Conservation (phyloP, 2,113 vertebrate genomes). For the Notarius lentiginosus region DNA sequence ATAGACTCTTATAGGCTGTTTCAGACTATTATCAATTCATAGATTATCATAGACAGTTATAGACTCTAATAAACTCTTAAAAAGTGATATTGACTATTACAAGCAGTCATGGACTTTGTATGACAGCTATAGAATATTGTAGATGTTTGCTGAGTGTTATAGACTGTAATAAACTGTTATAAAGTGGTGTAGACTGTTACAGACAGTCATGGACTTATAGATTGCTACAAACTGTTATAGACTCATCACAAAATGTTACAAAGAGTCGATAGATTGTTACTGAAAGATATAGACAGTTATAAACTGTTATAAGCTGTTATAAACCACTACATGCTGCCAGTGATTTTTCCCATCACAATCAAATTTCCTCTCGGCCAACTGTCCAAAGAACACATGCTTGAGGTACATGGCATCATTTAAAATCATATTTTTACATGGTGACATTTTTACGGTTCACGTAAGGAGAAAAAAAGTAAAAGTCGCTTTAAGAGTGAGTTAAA, state of each 20-base stretch:
- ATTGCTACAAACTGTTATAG: not conserved
- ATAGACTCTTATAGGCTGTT: not conserved
- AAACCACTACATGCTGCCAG: not conserved
- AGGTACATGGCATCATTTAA: not conserved
- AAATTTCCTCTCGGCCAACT: not conserved
- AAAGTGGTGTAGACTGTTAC: not conserved
- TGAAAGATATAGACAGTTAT: not conserved
- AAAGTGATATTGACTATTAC: not conserved
- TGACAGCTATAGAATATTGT: not conserved
- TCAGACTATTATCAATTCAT: not conserved
- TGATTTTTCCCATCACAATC: not conserved
- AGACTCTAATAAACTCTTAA: no score
- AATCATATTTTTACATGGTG: not conserved
- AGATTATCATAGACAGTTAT: no score
- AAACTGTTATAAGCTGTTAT: not conserved
- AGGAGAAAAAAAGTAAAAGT: not conserved
- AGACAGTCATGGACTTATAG: not conserved
- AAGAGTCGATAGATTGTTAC: not conserved
- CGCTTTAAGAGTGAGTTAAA: slow-evolving; percentile 16
- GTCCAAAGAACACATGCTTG: not conserved
- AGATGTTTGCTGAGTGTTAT: not conserved
- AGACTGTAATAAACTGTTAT: not conserved
- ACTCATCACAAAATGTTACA: not conserved
- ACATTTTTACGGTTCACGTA: not conserved
- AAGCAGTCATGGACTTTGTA: not conserved